Evolutionary conservation across 2,113 vertebrate genomes (phyloP).

Genomic region (Clarias macrocephalus): DNA sequence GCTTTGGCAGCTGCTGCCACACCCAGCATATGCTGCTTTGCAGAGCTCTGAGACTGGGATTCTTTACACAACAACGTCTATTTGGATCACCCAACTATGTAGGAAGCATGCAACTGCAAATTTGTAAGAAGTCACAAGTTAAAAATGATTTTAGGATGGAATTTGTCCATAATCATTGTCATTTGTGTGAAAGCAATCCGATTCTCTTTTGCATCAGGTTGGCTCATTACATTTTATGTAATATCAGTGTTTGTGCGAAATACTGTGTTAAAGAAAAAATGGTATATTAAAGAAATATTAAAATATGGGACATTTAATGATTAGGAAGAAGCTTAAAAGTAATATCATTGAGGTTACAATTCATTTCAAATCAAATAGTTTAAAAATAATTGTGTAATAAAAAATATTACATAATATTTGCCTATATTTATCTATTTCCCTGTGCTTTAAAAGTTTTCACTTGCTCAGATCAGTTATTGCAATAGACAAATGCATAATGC

Average conservation of each 20-base stretch:
- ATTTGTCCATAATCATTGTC: not conserved
- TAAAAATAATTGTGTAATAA: not conserved
- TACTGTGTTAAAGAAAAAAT: not conserved
- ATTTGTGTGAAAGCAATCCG: not conserved
- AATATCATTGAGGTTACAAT: not conserved
- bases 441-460: too few relatives aligned
- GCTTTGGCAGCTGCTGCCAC: not conserved
- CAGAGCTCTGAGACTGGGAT: not conserved
- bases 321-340: not conserved
- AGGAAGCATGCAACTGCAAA: not conserved
- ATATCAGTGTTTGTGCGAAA: not conserved
- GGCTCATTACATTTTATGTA: not conserved
- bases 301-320: not conserved
- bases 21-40: conserved; percentile 4
- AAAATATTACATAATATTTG: too few relatives aligned
- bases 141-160: not conserved
- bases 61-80: not conserved
- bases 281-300: not conserved
- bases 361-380: not conserved
- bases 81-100: not conserved
- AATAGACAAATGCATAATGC: not conserved
- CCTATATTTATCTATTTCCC: too few relatives aligned
- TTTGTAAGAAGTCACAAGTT: not conserved
- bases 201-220: not conserved
- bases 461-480: too few relatives aligned